These are phyloP conservation scores for Colinus virginianus DNA, from an alignment of 2,113 vertebrate species.

Conservation along the genomic window DNA sequence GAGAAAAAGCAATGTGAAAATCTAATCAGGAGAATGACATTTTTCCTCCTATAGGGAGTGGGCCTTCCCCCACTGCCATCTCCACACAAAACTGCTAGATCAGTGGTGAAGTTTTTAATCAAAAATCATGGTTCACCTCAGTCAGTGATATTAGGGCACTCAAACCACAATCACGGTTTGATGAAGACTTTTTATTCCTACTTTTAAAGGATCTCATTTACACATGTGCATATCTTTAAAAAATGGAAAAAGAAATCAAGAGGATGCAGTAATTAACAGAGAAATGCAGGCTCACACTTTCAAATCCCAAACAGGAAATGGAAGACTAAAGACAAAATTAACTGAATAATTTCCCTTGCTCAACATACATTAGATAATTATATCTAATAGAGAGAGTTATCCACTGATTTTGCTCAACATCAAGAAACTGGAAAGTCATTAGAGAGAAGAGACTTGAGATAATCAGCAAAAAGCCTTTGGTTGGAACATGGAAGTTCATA, in stretches of 20 bases:
- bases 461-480: constrained; percentile 37
- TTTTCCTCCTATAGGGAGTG: background rate
- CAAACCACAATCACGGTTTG: background rate
- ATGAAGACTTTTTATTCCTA: background rate
- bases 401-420: constrained; percentile 31
- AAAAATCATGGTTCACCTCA: background rate
- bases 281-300: constrained; percentile 6
- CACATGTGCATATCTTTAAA: background rate
- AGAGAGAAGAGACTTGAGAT: constrained; percentile 37
- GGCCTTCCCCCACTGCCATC: background rate
- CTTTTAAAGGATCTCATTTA: background rate
- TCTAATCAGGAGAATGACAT: background rate
- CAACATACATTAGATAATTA: constrained; percentile 52
- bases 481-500: constrained; percentile 42
- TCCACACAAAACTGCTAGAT: background rate
- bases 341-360: constrained; percentile 49
- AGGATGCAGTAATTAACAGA: constrained; percentile 49
- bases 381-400: constrained; percentile 47
- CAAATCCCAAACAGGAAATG: constrained; percentile 58
- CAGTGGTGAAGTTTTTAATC: background rate
- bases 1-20: background rate
- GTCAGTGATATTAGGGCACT: background rate
- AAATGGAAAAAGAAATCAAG: constrained; percentile 5
- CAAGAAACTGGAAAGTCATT: constrained; percentile 38
- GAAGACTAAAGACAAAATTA: constrained; percentile 53